Evolutionary conservation across 2,113 vertebrate species (phyloP).

Genomic region (Origma solitaria): DNA sequence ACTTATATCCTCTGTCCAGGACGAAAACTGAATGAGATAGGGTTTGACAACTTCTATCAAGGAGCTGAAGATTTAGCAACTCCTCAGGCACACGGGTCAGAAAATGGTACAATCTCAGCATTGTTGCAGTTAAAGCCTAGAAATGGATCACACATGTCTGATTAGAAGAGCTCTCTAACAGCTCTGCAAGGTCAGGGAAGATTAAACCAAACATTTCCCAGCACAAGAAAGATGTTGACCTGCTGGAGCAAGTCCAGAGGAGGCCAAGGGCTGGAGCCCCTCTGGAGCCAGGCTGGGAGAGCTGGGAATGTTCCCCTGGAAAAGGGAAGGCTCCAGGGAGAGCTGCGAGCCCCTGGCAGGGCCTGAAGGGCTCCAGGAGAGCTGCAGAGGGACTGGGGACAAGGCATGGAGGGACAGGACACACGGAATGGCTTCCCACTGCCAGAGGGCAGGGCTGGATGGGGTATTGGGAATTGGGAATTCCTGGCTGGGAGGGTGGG

Average conservation of each 20-base stretch:
- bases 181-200: neutral
- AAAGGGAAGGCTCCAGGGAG: rapidly evolving
- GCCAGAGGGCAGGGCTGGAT: neutral
- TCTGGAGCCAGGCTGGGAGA: neutral
- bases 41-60: neutral
- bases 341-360: neutral
- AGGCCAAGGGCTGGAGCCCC: neutral
- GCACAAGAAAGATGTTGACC: neutral
- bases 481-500: neutral
- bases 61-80: slow-evolving; percentile 1
- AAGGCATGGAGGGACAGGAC: neutral
- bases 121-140: neutral
- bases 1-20: neutral
- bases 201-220: neutral
- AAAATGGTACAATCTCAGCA: neutral
- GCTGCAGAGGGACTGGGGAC: neutral
- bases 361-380: neutral
- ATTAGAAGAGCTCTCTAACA: neutral
- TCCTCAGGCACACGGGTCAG: neutral
- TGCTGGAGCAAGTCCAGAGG: neutral
- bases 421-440: neutral
- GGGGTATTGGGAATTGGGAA: neutral
- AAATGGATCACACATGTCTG: neutral
- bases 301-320: rapidly evolving
- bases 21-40: neutral